Conservation (phyloP, 2,888 invertebrate species). For the Cistogaster globosa region DNA sequence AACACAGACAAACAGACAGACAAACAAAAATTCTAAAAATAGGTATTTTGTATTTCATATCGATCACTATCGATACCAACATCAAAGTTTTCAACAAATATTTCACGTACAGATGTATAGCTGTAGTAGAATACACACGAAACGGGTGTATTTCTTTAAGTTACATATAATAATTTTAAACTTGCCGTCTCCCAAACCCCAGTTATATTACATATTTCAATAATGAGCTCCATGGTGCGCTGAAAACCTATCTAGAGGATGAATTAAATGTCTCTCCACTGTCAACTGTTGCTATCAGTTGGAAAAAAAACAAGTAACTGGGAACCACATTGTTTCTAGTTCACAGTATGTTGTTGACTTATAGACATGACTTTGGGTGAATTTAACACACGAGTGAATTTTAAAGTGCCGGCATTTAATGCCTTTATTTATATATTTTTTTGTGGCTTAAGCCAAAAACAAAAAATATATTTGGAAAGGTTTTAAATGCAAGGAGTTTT, state of each 20-base stretch:
- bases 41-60: too few relatives aligned
- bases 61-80: too few relatives aligned
- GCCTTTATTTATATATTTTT: not conserved
- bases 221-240: not conserved
- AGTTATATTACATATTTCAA: too few relatives aligned
- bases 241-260: not conserved
- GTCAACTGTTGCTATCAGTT: not conserved
- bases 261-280: not conserved
- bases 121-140: too few relatives aligned
- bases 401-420: slow-evolving; percentile 14
- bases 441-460: not conserved
- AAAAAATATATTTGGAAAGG: not conserved
- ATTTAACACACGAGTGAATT: slow-evolving; percentile 14
- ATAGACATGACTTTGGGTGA: slow-evolving; percentile 22
- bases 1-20: too few relatives aligned
- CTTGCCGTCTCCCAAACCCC: too few relatives aligned
- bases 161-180: too few relatives aligned
- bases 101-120: too few relatives aligned
- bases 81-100: too few relatives aligned
- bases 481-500: not conserved
- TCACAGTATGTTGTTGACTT: slow-evolving; percentile 25
- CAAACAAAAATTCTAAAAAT: too few relatives aligned
- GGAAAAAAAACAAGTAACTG: not conserved
- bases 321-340: slow-evolving; percentile 22
- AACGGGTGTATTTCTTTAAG: too few relatives aligned